Conservation (phyloP, 2,888 invertebrate species). For the Limnephilus marmoratus region DNA sequence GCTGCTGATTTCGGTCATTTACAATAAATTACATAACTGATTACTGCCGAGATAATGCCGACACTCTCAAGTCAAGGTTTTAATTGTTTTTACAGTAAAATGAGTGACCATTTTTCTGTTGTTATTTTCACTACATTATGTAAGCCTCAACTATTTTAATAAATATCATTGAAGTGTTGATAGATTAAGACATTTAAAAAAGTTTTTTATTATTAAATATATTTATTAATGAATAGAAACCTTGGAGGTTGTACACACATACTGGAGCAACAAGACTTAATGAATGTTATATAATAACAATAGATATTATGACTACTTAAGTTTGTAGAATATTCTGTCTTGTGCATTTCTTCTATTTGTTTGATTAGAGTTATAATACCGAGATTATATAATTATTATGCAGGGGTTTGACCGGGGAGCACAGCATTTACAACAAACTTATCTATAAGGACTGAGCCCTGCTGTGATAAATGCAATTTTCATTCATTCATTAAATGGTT, state of each 20-base stretch:
- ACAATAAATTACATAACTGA: background rate
- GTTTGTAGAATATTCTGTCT: conserved; percentile 44
- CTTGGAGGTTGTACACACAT: conserved; percentile 65
- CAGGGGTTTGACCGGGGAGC: conserved; percentile 27
- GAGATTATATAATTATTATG: conserved; percentile 6
- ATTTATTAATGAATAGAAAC: conserved; percentile 63
- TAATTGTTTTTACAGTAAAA: background rate
- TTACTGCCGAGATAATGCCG: background rate
- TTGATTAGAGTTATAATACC: conserved; percentile 34
- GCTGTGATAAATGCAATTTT: conserved; percentile 61
- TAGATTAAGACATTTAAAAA: conserved; percentile 43
- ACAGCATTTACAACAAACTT: conserved; percentile 49
- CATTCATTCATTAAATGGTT: conserved; percentile 45
- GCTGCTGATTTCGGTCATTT: background rate
- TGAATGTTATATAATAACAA: conserved; percentile 66
- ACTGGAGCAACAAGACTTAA: conserved; percentile 65
- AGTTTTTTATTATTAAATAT: conserved; percentile 60
- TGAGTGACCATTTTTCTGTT: conserved; percentile 51
- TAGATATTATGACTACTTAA: conserved; percentile 59
- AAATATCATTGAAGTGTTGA: conserved; percentile 38
- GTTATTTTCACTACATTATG: conserved; percentile 16
- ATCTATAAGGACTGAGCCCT: conserved; percentile 55
- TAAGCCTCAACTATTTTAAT: conserved; percentile 23
- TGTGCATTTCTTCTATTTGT: conserved; percentile 12
- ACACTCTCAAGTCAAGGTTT: background rate